These are phyloP conservation scores for Meganola albula DNA, from an alignment of 2,888 invertebrate genomes.

Conservation along the genomic window DNA sequence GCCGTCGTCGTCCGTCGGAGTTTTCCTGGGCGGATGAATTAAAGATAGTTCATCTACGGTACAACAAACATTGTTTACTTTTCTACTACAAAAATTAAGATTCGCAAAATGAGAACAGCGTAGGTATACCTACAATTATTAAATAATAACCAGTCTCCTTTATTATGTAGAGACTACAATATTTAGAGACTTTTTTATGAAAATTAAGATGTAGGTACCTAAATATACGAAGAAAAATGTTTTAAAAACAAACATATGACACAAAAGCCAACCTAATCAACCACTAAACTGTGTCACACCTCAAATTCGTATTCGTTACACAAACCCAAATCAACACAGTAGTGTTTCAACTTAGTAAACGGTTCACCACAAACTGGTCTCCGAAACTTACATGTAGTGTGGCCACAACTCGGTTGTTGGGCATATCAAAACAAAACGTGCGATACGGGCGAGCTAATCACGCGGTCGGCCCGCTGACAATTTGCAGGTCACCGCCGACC, in stretches of 20 bases:
- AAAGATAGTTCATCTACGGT: conserved; percentile 3
- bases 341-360: conserved; percentile 30
- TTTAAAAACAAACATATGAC: no score
- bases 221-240: conserved; percentile 2
- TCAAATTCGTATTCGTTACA: conserved; percentile 3
- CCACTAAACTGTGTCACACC: not conserved
- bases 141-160: no score
- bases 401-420: conserved; percentile 30
- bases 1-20: conserved; percentile 33
- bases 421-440: conserved; percentile 54
- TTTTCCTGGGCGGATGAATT: conserved; percentile 29
- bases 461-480: conserved; percentile 43
- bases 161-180: no score
- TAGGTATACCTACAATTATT: no score
- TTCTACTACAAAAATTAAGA: no score
- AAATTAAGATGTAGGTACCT: no score
- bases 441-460: conserved; percentile 51
- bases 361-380: conserved; percentile 47
- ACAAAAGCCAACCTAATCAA: not conserved
- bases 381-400: conserved; percentile 44
- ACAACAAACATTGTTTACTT: no score
- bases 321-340: conserved; percentile 24
- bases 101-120: no score
- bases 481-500: conserved; percentile 57
- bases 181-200: no score